These are phyloP conservation scores for Phorcus lineatus DNA, from an alignment of 2,888 invertebrate species.

Conservation along the genomic window DNA sequence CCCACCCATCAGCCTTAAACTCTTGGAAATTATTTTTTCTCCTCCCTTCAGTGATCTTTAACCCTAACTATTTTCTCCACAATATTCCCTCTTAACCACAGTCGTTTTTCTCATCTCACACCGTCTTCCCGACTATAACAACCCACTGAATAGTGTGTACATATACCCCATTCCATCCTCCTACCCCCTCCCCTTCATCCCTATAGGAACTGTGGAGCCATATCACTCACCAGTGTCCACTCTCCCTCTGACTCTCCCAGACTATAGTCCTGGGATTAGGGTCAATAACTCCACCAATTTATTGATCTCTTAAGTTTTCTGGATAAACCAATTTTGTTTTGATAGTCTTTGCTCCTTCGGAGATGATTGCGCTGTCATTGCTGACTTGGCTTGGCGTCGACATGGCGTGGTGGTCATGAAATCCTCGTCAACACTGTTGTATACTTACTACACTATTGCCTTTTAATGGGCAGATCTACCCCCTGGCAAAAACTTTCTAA, in stretches of 20 bases:
- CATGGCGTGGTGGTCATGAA: conserved; percentile 4
- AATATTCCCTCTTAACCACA: too few relatives aligned
- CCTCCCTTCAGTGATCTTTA: too few relatives aligned
- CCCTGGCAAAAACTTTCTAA: neutral
- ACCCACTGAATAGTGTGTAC: too few relatives aligned
- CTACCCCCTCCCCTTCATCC: neutral
- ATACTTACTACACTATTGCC: neutral
- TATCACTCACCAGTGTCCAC: neutral
- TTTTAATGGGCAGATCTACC: neutral
- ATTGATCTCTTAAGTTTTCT: conserved; percentile 36
- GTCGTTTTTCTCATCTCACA: too few relatives aligned
- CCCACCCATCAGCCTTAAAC: too few relatives aligned
- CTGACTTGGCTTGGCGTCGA: neutral
- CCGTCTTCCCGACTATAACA: too few relatives aligned
- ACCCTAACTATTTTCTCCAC: too few relatives aligned
- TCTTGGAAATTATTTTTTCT: too few relatives aligned
- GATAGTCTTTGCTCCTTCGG: conserved; percentile 34
- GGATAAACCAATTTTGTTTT: conserved; percentile 43
- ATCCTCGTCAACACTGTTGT: conserved; percentile 13
- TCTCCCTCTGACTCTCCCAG: neutral
- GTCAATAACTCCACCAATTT: conserved; percentile 27
- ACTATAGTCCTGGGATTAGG: conserved; percentile 21
- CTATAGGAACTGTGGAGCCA: neutral
- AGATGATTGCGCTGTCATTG: conserved; percentile 36
- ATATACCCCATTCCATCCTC: too few relatives aligned